Evolutionary conservation across 2,113 vertebrate species (phyloP), one percentile per base, ranked within the genome.

Genomic region (Polypterus senegalus): DNA sequence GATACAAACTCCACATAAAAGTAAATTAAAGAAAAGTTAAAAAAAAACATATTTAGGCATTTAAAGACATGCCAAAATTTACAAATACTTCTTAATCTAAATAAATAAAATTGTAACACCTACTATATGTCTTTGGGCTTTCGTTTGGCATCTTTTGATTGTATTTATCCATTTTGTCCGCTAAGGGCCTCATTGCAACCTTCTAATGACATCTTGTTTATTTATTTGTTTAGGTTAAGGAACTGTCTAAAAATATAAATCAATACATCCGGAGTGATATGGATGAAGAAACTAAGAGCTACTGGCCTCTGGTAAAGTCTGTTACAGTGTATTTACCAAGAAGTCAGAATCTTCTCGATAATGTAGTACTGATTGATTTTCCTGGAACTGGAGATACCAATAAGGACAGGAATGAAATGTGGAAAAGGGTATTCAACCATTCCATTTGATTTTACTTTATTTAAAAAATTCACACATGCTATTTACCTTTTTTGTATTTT

Each of bases 231-330:
- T 70, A 79, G 77, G 67, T 66, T 10, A 0, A 53, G 58, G 65
- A 70, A 5, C 61, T 79, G 1, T 66, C 67, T 54, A 43, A 4
- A 61, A 27, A 51, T 63, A 48, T 61, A 1, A 46, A 5, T 3
- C 66, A 9, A 48, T 77, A 67, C 56, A 71, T 64, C 52, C 70
- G 9, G 65, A 69, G 6, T 65, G 55, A 47, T 63, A 58, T 7
- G 9, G 27, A 27, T 27, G 27, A 27, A 27, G 27, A 27, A 27
- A 27, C 27, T 27, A 64, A 10, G 1, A 61, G 44, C 48, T 77
- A 67, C 5, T 79, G 74, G 75, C 77, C 77, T 1, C 57, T 79
- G 3, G 74, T 79, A 56, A 75, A 75, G 57, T 69, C 69, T 70
- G 69, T 78, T 54, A 78, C 66, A 9, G 6, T 76, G 57, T 71